phyloP scores from a whole-genome alignment of 2,888 invertebrate genomes.

The Zaprionus obscuricornis region DNA sequence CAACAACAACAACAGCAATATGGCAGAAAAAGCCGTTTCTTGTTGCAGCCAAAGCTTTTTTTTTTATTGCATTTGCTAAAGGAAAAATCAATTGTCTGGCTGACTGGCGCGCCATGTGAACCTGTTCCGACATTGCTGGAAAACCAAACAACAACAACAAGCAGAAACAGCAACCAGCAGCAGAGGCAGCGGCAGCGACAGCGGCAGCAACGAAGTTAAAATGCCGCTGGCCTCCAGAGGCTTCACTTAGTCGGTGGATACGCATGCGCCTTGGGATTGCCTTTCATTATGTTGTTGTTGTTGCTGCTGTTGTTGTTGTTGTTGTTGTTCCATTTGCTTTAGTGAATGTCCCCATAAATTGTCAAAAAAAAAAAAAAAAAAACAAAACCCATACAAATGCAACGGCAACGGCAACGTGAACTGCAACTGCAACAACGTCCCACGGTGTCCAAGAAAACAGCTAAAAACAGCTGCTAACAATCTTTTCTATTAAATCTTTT shows the following conservation, averaged over 20 bases:
- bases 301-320: not conserved
- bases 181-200: too few species aligned
- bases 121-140: conserved; percentile 52
- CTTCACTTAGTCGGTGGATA: conserved; percentile 28
- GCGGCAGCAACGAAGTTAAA: conserved; percentile 50
- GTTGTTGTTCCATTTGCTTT: conserved; percentile 11
- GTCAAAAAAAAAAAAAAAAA: conserved; percentile 8
- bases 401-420: too few species aligned
- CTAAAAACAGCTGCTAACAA: conserved; percentile 25
- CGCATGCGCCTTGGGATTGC: conserved; percentile 53
- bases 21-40: conserved; percentile 73
- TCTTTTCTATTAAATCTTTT: conserved; percentile 15
- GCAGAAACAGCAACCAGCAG: too few species aligned
- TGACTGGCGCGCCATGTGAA: too few species aligned
- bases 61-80: conserved; percentile 54
- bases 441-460: too few species aligned
- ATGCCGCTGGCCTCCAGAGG: conserved; percentile 57
- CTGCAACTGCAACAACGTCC: too few species aligned
- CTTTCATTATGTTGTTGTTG: conserved; percentile 46
- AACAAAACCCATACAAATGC: too few species aligned
- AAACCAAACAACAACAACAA: conserved; percentile 34
- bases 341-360: conserved; percentile 55
- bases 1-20: not conserved
- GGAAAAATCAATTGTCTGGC: conserved; percentile 74
- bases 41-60: conserved; percentile 61